Conservation (phyloP, 2,888 invertebrate genomes). For the Loripinus fragilis region DNA sequence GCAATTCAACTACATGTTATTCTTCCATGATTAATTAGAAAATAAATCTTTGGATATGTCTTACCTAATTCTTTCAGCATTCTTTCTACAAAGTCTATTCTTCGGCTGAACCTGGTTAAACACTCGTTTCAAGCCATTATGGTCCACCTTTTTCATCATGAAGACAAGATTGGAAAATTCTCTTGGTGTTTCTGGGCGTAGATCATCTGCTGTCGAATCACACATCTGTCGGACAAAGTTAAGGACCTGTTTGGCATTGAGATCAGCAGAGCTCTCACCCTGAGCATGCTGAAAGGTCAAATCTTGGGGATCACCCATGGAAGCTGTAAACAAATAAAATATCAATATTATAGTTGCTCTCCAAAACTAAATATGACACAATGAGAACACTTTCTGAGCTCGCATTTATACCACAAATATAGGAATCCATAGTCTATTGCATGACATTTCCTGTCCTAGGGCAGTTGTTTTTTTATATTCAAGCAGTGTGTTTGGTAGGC, state of each 20-base stretch:
- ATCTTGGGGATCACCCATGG: slow-evolving; percentile 23
- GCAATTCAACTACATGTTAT: too few species aligned
- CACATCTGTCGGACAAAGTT: slow-evolving; percentile 74
- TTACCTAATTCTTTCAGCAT: slow-evolving; percentile 70
- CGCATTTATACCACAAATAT: too few species aligned
- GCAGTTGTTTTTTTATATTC: too few species aligned
- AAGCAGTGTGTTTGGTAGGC: too few species aligned
- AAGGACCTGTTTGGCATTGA: slow-evolving; percentile 57
- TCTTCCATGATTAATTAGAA: too few species aligned
- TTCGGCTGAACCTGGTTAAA: slow-evolving; percentile 67
- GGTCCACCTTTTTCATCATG: slow-evolving; percentile 81
- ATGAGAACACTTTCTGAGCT: too few species aligned
- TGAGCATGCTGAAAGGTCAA: slow-evolving; percentile 56
- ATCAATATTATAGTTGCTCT: too few species aligned
- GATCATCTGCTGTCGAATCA: slow-evolving; percentile 76
- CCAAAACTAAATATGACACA: too few species aligned
- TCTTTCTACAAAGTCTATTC: slow-evolving; percentile 60
- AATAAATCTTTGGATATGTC: too few species aligned
- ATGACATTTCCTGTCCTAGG: too few species aligned
- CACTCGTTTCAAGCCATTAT: slow-evolving; percentile 76
- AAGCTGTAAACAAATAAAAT: slow-evolving; percentile 1
- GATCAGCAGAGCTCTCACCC: slow-evolving; percentile 35
- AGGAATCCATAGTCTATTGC: too few species aligned
- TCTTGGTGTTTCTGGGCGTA: slow-evolving; percentile 83
- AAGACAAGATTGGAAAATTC: slow-evolving; percentile 84